phyloP scores from a whole-genome alignment of 2,797 vertebrate species.

The Spinus olivaceus region DNA sequence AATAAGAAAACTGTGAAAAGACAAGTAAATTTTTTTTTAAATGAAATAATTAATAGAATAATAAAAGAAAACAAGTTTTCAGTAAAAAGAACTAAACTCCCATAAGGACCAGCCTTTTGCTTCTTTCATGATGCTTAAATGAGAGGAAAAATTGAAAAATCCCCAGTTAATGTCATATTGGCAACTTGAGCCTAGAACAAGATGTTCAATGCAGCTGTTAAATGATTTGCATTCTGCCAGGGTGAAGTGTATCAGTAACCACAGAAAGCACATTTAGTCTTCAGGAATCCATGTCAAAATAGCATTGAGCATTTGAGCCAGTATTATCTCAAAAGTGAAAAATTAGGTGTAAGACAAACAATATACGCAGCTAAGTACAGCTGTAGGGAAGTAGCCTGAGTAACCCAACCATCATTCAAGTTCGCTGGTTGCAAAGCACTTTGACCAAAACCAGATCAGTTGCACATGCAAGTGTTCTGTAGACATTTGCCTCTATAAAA shows the following conservation, averaged over 20 bases:
- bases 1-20: not conserved
- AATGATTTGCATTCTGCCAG: conserved; percentile 11
- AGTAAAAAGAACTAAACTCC: not conserved
- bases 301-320: not conserved
- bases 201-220: not conserved
- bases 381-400: not conserved
- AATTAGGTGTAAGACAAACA: conserved; percentile 5
- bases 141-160: not conserved
- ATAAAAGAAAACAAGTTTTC: not conserved
- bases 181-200: not conserved
- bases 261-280: not conserved
- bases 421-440: not conserved
- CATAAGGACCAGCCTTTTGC: not conserved
- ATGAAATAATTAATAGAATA: not conserved
- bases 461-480: not conserved
- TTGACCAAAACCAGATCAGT: not conserved
- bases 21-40: not conserved
- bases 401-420: conserved; percentile 22
- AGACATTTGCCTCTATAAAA: not conserved
- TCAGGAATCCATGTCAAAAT: not conserved
- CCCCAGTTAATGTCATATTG: not conserved
- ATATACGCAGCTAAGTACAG: not conserved
- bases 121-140: not conserved
- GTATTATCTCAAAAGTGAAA: conserved; percentile 47
- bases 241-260: not conserved